Percentiles rank a stretch among this genome's conserved stretches.
Evolutionary conservation across 2,888 invertebrate species (phyloP).

Genomic region (Rhimphoctona megacephalus): DNA sequence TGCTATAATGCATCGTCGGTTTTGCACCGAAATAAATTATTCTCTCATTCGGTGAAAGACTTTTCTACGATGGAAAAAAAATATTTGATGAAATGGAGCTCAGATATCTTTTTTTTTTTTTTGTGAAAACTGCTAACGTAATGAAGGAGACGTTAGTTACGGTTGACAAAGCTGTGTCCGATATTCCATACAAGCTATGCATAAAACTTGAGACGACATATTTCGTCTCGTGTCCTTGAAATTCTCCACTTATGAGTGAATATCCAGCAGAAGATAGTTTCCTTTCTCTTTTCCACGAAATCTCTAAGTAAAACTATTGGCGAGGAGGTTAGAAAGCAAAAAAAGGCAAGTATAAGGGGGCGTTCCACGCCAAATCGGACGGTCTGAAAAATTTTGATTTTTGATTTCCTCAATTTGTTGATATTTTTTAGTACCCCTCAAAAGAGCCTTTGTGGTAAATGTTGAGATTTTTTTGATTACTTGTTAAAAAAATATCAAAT

Average conservation of each 20-base stretch:
- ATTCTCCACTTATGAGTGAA: not conserved
- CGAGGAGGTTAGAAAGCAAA: not conserved
- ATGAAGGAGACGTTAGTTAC: not conserved
- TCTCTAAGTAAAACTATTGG: not conserved
- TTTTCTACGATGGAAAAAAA: conserved; percentile 3
- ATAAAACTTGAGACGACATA: not conserved
- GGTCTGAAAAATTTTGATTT: no score
- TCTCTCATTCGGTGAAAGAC: conserved; percentile 17
- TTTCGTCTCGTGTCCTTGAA: not conserved
- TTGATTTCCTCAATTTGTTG: no score
- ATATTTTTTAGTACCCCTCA: no score
- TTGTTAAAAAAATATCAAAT: no score
- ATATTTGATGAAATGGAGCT: not conserved
- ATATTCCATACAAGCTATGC: not conserved
- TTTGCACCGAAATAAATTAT: conserved; percentile 59
- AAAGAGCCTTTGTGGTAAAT: no score
- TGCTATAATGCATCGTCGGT: conserved; percentile 27
- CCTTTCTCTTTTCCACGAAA: not conserved
- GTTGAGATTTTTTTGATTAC: no score
- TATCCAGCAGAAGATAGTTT: not conserved
- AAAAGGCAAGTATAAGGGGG: not conserved
- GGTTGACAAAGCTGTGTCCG: not conserved
- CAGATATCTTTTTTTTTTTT: not conserved
- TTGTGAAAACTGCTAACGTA: not conserved
- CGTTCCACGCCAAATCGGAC: no score